Base-by-base conservation (phyloP, 2,888 invertebrate genomes). In the Epistrophella euchroma region DNA sequence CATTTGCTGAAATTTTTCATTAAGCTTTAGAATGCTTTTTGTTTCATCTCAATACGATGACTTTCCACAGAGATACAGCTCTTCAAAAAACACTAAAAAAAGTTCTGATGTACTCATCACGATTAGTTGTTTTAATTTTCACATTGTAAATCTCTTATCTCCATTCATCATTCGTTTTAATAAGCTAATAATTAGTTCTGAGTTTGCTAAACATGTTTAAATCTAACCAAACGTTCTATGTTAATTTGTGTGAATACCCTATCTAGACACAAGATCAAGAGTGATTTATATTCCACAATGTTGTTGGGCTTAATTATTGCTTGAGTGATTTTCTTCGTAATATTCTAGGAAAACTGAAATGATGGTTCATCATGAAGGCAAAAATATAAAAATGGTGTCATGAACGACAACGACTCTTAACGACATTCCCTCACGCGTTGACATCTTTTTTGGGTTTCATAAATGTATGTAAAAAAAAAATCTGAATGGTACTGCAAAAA, bases 381-480 rank as follows among this genome's bases (percentile, higher is more conserved):
- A 60, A 60, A 37, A 56, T 35, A 40, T 25, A 60, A 32, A 60
- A 66, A 47, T 66, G 19, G 47, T 66, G 66, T 66, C 66, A 66
- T 66, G 47, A 66, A 66, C 66, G 50, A 5, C 32, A 15, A 35
- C 22, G 55, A 37, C 17, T 47, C 47, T 47, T 66, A 47, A 66
- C 32, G 66, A 35, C 66, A 66, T 66, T 47, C 66, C 66, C 28
- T 66, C 66, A 66, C 66, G 66, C 47, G 47, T 66, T 66, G 45
- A 47, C 10, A 66, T 13, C 15, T 62, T 62, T 5, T 15, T 15
- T 32, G 32, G 35, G 11, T 13, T 56, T 56, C 32, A 32, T 22
- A 37, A 15, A 40, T 40, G 7, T 60, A 35, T 35, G 56, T 56
- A 32, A 35, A 56, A 45, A 56, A 56, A 35, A 4, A 4, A 47